phyloP scores from a whole-genome alignment of 1,140 invertebrate genomes.

The Heliconius himera region DNA sequence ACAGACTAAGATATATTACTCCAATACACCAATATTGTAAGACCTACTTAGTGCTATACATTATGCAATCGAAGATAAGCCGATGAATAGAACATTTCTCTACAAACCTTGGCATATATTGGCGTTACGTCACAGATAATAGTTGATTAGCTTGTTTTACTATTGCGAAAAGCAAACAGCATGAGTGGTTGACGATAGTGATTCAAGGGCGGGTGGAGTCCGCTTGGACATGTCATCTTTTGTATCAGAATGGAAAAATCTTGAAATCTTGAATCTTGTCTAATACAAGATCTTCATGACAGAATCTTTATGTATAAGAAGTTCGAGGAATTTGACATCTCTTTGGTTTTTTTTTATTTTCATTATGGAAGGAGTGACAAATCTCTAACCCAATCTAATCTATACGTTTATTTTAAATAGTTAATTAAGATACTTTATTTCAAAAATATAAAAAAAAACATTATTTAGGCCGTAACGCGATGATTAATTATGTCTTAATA shows the following conservation, averaged over 20 bases:
- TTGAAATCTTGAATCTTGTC: too few relatives aligned
- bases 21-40: not conserved
- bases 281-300: too few relatives aligned
- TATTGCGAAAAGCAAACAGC: constrained; percentile 28
- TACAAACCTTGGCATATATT: constrained; percentile 40
- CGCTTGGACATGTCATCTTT: not conserved
- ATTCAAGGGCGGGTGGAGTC: constrained; percentile 24
- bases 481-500: too few relatives aligned
- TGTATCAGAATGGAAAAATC: not conserved
- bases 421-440: too few relatives aligned
- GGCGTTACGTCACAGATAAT: constrained; percentile 34
- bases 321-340: too few relatives aligned
- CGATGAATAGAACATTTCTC: constrained; percentile 27
- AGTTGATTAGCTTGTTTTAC: constrained; percentile 34
- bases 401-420: too few relatives aligned
- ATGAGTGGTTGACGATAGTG: constrained; percentile 30
- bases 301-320: too few relatives aligned
- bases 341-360: too few relatives aligned
- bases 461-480: too few relatives aligned
- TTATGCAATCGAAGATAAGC: constrained; percentile 20
- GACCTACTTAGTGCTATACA: not conserved
- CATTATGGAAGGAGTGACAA: too few relatives aligned
- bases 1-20: not conserved
- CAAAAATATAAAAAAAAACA: too few relatives aligned
- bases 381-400: not conserved